Percentiles rank a stretch among this genome's conserved stretches.
Evolutionary conservation across 2,888 invertebrate species (phyloP).

Genomic region (Dorcus parallelipipedus): DNA sequence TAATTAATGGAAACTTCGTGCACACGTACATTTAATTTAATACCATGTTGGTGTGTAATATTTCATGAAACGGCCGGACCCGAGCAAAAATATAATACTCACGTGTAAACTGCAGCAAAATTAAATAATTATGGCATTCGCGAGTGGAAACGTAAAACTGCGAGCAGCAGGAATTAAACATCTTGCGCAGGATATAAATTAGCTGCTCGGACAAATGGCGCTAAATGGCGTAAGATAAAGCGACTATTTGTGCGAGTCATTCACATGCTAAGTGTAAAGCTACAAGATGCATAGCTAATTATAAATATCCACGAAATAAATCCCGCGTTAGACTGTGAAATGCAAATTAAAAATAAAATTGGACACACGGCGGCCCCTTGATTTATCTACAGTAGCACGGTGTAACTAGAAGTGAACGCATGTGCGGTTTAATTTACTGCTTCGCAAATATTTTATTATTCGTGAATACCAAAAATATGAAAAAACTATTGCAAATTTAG

Average conservation of each 20-base stretch:
- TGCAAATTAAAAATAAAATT: not conserved
- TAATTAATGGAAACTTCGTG: too few species aligned
- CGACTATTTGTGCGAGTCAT: conserved; percentile 27
- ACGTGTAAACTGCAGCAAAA: too few species aligned
- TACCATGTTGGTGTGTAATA: too few species aligned
- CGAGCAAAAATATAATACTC: too few species aligned
- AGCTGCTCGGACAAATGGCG: conserved; percentile 31
- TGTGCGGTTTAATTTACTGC: not conserved
- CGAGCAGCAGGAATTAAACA: conserved; percentile 31
- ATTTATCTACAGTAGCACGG: not conserved
- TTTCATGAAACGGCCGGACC: too few species aligned
- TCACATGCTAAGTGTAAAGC: conserved; percentile 29
- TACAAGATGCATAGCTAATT: conserved; percentile 22
- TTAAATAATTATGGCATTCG: conserved; percentile 31
- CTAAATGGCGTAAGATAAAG: conserved; percentile 33
- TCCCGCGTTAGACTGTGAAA: conserved; percentile 11
- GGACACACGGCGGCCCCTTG: not conserved
- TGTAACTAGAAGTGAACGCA: not conserved
- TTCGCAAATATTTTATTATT: not conserved
- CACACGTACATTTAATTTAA: too few species aligned
- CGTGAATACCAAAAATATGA: too few species aligned
- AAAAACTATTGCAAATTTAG: too few species aligned
- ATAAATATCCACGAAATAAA: conserved; percentile 15
- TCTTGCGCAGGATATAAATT: conserved; percentile 34
- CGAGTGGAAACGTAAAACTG: conserved; percentile 32